A percentile compares a stretch with the other conserved stretches of the same genome.
phyloP scores from a whole-genome alignment of 2,113 vertebrate genomes.

The Oryzias javanicus region DNA sequence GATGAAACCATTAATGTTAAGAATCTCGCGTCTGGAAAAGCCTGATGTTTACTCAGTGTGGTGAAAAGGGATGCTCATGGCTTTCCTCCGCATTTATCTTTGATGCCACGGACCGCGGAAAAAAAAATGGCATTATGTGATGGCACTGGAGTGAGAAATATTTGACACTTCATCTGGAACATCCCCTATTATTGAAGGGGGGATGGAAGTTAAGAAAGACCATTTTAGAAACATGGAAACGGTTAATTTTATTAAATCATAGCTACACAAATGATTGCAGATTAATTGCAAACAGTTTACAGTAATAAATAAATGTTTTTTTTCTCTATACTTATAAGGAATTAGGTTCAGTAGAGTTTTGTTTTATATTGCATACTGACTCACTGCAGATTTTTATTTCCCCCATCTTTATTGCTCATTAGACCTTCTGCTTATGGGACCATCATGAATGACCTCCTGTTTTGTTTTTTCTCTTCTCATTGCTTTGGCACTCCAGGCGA shows the following conservation, averaged over 20 bases:
- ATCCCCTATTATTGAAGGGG: neutral
- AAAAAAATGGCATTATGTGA: neutral
- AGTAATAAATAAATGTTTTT: neutral
- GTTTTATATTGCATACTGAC: slow-evolving; percentile 3
- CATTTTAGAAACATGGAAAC: too few species aligned
- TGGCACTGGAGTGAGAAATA: neutral
- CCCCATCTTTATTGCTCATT: slow-evolving; percentile 15
- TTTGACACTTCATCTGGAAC: neutral
- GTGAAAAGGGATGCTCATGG: too few species aligned
- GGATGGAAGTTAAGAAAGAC: too few species aligned
- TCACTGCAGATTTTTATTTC: neutral
- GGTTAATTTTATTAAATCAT: too few species aligned
- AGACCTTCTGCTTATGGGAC: slow-evolving; percentile 17
- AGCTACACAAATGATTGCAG: neutral
- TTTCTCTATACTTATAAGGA: neutral
- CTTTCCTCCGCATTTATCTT: neutral
- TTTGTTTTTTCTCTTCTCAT: slow-evolving; percentile 30
- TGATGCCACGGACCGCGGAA: neutral
- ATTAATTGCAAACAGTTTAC: slow-evolving; percentile 5
- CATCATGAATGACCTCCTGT: slow-evolving; percentile 14
- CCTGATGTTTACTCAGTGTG: too few species aligned
- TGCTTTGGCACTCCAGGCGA: slow-evolving; percentile 34
- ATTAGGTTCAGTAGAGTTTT: slow-evolving; percentile 3
- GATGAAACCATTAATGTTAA: too few species aligned
- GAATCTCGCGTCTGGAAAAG: too few species aligned